phyloP scores from a whole-genome alignment of 2,113 vertebrate genomes.

The Lycaon pictus region DNA sequence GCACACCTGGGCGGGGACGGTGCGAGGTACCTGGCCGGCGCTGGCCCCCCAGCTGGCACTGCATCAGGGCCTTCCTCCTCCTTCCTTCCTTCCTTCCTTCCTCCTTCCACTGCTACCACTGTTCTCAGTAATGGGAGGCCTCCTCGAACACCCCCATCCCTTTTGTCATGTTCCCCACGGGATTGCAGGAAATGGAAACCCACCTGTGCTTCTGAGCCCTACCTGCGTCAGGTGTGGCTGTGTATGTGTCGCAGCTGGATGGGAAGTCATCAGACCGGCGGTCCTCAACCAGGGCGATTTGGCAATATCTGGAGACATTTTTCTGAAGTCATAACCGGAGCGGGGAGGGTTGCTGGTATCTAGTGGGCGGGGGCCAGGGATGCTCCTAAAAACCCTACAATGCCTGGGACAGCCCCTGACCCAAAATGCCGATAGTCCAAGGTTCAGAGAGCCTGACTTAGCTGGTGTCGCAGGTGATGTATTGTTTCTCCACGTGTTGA shows the following conservation, averaged over 20 bases:
- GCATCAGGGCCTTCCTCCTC: background rate
- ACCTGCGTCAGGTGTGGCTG: no score
- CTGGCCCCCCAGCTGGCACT: accelerated
- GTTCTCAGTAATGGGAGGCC: accelerated
- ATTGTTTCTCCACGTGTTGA: accelerated
- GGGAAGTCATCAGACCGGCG: background rate
- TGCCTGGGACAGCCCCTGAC: no score
- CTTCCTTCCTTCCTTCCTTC: background rate
- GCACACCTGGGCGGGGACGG: accelerated
- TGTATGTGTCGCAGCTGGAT: accelerated
- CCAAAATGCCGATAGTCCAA: background rate
- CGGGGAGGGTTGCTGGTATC: background rate
- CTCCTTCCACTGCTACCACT: background rate
- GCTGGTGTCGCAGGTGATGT: accelerated
- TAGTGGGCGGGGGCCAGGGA: background rate
- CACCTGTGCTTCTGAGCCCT: accelerated
- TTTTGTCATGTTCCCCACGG: background rate
- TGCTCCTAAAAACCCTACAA: accelerated
- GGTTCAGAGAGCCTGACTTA: background rate
- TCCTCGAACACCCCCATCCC: background rate
- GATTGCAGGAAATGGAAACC: accelerated
- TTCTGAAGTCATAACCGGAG: background rate
- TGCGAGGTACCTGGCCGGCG: background rate
- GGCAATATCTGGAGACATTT: background rate
- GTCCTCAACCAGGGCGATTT: background rate